Evolutionary conservation across 2,113 vertebrate species (phyloP).

Genomic region (Beaufortia kweichowensis): DNA sequence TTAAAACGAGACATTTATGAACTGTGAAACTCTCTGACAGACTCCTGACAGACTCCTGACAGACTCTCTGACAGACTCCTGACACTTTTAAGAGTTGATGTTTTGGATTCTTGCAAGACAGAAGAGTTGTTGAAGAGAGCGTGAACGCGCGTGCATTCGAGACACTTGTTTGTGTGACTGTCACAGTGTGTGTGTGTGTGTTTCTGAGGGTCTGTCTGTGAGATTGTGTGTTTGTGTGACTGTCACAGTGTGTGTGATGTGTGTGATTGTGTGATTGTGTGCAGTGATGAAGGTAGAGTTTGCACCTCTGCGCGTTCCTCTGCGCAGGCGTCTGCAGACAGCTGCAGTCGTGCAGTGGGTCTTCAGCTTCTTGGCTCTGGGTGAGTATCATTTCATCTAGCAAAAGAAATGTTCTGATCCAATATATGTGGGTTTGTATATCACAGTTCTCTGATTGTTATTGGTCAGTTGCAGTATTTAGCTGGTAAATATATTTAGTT

Average conservation of each 20-base stretch:
- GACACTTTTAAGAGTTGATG: neutral
- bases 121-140: too few relatives aligned
- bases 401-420: too few relatives aligned
- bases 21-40: neutral
- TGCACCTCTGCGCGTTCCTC: conserved; percentile 76
- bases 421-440: too few relatives aligned
- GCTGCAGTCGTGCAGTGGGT: conserved; percentile 79
- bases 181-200: neutral
- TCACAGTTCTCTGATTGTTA: too few relatives aligned
- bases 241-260: neutral
- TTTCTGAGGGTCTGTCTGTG: neutral
- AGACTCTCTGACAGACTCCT: too few relatives aligned
- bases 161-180: too few relatives aligned
- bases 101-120: neutral
- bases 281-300: conserved; percentile 77
- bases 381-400: conserved; percentile 46
- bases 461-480: too few relatives aligned
- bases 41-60: too few relatives aligned
- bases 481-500: too few relatives aligned
- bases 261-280: neutral
- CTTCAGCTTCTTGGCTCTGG: conserved; percentile 74
- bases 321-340: conserved; percentile 80
- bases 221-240: neutral
- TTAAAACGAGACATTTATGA: neutral
- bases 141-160: too few relatives aligned